Conservation (phyloP, 2,797 vertebrate genomes). For the Atherinosoma microstoma region DNA sequence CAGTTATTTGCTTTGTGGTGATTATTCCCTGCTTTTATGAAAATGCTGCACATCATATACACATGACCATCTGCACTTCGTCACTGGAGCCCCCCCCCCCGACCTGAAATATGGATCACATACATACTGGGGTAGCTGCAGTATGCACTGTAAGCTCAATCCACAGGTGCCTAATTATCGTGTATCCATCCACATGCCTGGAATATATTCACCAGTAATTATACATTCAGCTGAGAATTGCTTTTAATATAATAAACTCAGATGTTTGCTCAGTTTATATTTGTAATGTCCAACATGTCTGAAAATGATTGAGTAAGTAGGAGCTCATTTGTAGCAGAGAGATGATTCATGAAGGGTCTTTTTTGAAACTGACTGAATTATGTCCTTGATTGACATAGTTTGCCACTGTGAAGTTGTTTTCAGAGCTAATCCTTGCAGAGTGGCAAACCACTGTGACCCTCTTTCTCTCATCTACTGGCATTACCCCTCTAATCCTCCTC, state of each 20-base stretch:
- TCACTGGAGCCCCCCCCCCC: slow-evolving; percentile 39
- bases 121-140: slow-evolving; percentile 17
- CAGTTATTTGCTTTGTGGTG: slow-evolving; percentile 58
- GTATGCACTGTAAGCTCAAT: slow-evolving; percentile 20
- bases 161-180: slow-evolving; percentile 65
- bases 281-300: slow-evolving; percentile 1
- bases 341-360: slow-evolving; percentile 22
- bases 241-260: neutral
- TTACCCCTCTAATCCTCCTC: slow-evolving; percentile 88
- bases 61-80: slow-evolving; percentile 69
- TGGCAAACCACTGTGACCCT: slow-evolving; percentile 72
- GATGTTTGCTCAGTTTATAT: slow-evolving; percentile 9
- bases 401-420: slow-evolving; percentile 76
- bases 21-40: slow-evolving; percentile 63
- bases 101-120: slow-evolving; percentile 43
- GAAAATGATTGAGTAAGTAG: neutral
- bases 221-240: neutral
- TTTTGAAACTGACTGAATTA: slow-evolving; percentile 41
- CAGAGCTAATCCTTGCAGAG: slow-evolving; percentile 79
- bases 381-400: slow-evolving; percentile 71
- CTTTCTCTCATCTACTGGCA: slow-evolving; percentile 81
- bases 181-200: slow-evolving; percentile 3
- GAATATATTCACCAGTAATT: neutral
- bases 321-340: slow-evolving; percentile 5
- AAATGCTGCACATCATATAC: slow-evolving; percentile 47